phyloP scores from a whole-genome alignment of 1,140 invertebrate species.

The Lepidostoma basale region DNA sequence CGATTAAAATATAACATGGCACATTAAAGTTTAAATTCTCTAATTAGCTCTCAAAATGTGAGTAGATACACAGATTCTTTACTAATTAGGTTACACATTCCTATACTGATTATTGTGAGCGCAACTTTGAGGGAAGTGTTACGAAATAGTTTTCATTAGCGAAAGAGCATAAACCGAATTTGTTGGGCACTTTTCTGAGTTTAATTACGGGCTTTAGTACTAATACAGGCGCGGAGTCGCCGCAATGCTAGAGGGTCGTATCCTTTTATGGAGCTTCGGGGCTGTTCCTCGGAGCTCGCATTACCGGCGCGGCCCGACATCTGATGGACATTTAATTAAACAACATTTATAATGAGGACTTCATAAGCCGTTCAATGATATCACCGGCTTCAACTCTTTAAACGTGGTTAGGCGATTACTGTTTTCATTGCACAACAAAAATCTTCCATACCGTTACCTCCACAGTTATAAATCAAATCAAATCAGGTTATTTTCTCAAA shows the following conservation, averaged over 20 bases:
- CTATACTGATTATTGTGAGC: not conserved
- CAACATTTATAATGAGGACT: slow-evolving; percentile 7
- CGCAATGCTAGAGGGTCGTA: slow-evolving; percentile 23
- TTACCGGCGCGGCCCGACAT: not conserved
- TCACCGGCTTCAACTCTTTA: too few species aligned
- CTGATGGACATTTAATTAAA: slow-evolving; percentile 20
- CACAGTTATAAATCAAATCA: too few species aligned
- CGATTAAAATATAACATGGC: not conserved
- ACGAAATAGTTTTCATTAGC: slow-evolving; percentile 23
- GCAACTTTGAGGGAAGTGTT: slow-evolving; percentile 1
- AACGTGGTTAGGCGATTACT: too few species aligned
- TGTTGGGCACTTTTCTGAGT: slow-evolving; percentile 20
- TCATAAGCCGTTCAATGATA: not conserved
- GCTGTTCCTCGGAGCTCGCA: not conserved
- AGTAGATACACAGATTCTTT: not conserved
- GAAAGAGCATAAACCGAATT: slow-evolving; percentile 29
- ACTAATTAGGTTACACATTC: not conserved
- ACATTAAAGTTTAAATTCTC: not conserved
- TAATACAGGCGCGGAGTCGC: slow-evolving; percentile 7
- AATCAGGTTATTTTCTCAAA: too few species aligned
- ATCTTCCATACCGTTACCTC: too few species aligned
- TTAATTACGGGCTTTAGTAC: slow-evolving; percentile 27
- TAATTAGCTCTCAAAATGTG: not conserved
- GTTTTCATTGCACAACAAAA: too few species aligned
- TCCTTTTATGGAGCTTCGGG: slow-evolving; percentile 28